phyloP scores from a whole-genome alignment of 2,113 vertebrate species.

The Gadus chalcogrammus region DNA sequence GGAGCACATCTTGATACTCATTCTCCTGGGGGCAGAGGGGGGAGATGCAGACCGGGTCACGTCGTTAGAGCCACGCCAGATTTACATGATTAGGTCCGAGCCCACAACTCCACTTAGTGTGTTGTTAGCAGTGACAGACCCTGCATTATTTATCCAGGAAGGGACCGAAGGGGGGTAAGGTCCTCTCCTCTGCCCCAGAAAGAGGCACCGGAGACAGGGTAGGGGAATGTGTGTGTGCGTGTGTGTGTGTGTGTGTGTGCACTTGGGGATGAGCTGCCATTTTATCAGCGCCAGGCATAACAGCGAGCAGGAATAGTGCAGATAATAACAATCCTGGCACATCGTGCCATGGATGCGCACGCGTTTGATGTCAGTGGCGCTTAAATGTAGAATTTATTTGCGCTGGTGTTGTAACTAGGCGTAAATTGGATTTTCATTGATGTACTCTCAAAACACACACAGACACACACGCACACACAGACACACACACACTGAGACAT shows the following conservation, averaged over 20 bases:
- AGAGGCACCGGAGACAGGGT: constrained; percentile 25
- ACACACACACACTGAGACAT: background rate
- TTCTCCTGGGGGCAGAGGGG: constrained; percentile 70
- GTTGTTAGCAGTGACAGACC: constrained; percentile 40
- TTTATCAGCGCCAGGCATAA: constrained; percentile 15
- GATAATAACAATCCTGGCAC: constrained; percentile 4
- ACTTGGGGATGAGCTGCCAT: constrained; percentile 15
- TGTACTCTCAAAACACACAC: too few relatives aligned
- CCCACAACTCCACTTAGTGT: constrained; percentile 29
- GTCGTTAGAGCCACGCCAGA: constrained; percentile 33
- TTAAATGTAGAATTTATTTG: background rate
- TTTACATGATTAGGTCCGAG: constrained; percentile 30
- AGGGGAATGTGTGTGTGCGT: constrained; percentile 6
- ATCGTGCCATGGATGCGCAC: constrained; percentile 3
- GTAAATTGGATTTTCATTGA: constrained; percentile 10
- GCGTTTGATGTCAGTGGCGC: constrained; percentile 13
- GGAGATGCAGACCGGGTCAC: constrained; percentile 26
- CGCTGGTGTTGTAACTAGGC: background rate
- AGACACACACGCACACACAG: background rate
- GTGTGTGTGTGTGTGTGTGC: too few relatives aligned
- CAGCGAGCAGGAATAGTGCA: background rate
- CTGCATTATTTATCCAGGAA: constrained; percentile 62
- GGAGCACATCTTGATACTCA: constrained; percentile 79
- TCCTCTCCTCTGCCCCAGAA: constrained; percentile 35
- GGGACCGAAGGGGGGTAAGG: constrained; percentile 24